Evolutionary conservation across 2,113 vertebrate genomes (phyloP).

Genomic region (Rattus norvegicus): GRCr8 NC_086029.1:64365501-64366000

Average conservation of each 20-base stretch:
- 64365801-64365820: background rate
- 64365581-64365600: background rate
- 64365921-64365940: constrained; percentile 2
- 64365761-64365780: background rate
- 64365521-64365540: background rate
- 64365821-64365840: background rate
- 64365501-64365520: background rate
- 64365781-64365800: background rate
- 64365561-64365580: background rate
- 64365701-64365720: background rate
- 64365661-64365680: background rate
- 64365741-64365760: background rate
- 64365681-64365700: background rate
- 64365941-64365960: background rate
- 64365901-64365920: constrained; percentile 1
- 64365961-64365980: background rate
- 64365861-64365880: background rate
- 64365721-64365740: background rate
- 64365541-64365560: background rate
- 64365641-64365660: background rate
- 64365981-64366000: background rate
- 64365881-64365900: background rate
- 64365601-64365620: background rate
- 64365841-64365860: background rate
- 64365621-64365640: background rate